Evolutionary conservation across 2,113 vertebrate species (phyloP).

Genomic region (Onychostruthus taczanowskii): DNA sequence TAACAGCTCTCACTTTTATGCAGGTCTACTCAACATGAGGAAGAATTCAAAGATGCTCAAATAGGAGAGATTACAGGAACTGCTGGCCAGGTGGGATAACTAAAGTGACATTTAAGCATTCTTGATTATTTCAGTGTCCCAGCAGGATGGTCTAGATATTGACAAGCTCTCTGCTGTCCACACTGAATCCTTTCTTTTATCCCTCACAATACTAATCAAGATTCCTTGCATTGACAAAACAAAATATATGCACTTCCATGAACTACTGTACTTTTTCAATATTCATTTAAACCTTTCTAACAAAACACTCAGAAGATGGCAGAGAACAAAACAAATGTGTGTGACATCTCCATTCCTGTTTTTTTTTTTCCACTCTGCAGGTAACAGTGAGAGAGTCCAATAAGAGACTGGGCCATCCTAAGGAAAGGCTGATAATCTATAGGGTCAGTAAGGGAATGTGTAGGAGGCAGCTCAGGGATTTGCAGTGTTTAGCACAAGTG

Average conservation of each 20-base stretch:
- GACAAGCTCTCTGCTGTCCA: not conserved
- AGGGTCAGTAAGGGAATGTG: not conserved
- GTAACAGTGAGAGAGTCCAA: not conserved
- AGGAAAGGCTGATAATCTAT: not conserved
- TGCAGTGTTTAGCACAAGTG: not conserved
- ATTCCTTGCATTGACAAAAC: not conserved
- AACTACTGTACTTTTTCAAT: not conserved
- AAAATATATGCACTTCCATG: not conserved
- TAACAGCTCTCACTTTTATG: not conserved
- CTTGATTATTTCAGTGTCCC: not conserved
- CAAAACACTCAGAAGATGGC: not conserved
- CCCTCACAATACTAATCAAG: not conserved
- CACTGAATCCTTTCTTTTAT: not conserved
- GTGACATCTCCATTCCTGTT: not conserved
- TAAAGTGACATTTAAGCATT: not conserved
- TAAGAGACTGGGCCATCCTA: not conserved
- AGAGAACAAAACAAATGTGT: not conserved
- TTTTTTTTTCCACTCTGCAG: not conserved
- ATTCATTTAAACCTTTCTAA: not conserved
- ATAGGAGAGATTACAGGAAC: not conserved
- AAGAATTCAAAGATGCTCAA: not conserved
- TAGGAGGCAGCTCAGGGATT: slow-evolving; percentile 34
- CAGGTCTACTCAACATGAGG: not conserved
- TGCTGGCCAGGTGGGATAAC: not conserved
- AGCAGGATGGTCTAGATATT: not conserved